Base-by-base conservation (phyloP, 2,113 vertebrate genomes). In the Myocastor coypus region DNA sequence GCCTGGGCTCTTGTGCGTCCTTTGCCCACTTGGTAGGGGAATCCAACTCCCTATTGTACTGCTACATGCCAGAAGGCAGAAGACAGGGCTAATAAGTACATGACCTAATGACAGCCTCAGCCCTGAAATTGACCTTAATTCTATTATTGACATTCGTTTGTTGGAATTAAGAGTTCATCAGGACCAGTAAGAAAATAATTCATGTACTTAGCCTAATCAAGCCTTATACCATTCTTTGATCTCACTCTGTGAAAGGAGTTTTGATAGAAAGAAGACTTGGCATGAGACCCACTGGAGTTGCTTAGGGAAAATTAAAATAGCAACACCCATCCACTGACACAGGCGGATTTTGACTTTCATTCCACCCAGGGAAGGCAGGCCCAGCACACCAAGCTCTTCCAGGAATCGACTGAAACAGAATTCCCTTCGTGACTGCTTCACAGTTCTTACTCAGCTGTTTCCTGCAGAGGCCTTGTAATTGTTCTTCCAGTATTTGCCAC, bases 181-280 rank as follows among this genome's bases (percentile, higher is more conserved):
- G 61, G 32, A 26, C 13, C 73, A 80, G 55, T 5, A 46, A 59
- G 71, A 40, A 55, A n/a, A 71, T 5, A 68, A 50, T 66, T 59
- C 55, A 14, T 1, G 7, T 3, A 46, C 34, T 10, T 22, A 71
- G 12, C 83, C 46, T 71, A 28, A 61, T 55, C 50, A 55, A 40
- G 24, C 46, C 16, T 66, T 57, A 11, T 16, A 63, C 32, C 34
- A 20, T 63, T 46, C 69, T 85, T 91, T 52, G 17, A 84, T 30
- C 90, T 94, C 52, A 83, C 78, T 88, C 30, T 85, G 17, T 66
- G 42, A 85, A 94, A 91, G 28, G 17, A 83, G 40, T 71, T 88
- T 68, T 52, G 86, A 52, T 88, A 37, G 87, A 50, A 50, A 83
- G 28, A 37, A 87, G 64, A 71, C 9, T 69, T 24, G 1, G 7